Conservation (phyloP, 1,140 invertebrate genomes). For the Elymnias hypermnestra region DNA sequence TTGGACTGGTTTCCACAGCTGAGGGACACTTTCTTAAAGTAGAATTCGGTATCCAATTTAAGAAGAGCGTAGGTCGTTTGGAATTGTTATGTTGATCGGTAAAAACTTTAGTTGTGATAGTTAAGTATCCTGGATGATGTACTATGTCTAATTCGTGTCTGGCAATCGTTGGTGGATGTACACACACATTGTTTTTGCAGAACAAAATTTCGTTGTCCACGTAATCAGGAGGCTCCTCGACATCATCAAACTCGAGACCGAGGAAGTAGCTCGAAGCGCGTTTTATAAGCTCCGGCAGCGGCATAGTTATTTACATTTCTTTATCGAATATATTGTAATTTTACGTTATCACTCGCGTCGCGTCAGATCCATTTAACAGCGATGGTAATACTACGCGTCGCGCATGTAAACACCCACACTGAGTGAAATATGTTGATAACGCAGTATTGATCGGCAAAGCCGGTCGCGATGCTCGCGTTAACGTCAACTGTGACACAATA, state of each 20-base stretch:
- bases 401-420: conserved; percentile 70
- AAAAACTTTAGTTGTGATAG: conserved; percentile 86
- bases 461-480: conserved; percentile 24
- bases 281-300: conserved; percentile 83
- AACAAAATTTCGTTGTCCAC: conserved; percentile 90
- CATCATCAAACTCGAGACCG: conserved; percentile 80
- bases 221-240: conserved; percentile 78
- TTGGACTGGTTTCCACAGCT: conserved; percentile 80
- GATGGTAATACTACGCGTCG: conserved; percentile 60
- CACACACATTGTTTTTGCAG: conserved; percentile 96
- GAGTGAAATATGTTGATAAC: conserved; percentile 69
- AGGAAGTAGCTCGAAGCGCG: conserved; percentile 87
- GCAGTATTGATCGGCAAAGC: conserved; percentile 60
- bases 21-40: conserved; percentile 91
- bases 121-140: conserved; percentile 95
- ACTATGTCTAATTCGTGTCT: conserved; percentile 87
- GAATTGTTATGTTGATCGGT: conserved; percentile 83
- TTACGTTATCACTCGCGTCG: conserved; percentile 38
- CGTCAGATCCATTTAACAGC: conserved; percentile 46
- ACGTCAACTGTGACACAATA: conserved; percentile 42
- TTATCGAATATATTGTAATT: conserved; percentile 26
- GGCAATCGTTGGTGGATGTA: conserved; percentile 91
- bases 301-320: conserved; percentile 79
- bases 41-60: conserved; percentile 96
- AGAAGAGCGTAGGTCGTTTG: conserved; percentile 87